These are phyloP conservation scores for Carettochelys insculpta DNA, from an alignment of 2,113 vertebrate species.

Conservation along the genomic window DNA sequence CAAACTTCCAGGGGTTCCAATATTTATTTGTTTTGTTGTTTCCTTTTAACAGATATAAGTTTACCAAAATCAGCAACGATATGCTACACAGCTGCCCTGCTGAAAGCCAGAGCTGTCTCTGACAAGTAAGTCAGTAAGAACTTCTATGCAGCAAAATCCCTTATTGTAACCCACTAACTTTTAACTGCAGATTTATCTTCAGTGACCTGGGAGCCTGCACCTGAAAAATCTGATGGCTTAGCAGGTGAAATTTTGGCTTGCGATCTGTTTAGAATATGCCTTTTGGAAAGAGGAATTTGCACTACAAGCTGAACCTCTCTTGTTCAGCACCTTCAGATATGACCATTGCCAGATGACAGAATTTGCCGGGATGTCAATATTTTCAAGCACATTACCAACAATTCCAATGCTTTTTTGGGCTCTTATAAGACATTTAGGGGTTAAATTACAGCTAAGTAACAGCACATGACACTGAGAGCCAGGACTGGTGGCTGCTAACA, in stretches of 20 bases:
- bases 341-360: too few relatives aligned
- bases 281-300: not conserved
- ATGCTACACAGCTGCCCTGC: conserved; percentile 98
- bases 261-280: not conserved
- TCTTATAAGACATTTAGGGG: too few relatives aligned
- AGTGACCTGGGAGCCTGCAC: conserved; percentile 51
- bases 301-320: too few relatives aligned
- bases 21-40: conserved; percentile 68
- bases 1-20: conserved; percentile 3
- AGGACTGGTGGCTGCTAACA: too few relatives aligned
- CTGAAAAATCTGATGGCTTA: conserved; percentile 33
- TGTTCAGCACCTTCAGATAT: too few relatives aligned
- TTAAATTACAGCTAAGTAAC: too few relatives aligned
- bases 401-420: too few relatives aligned
- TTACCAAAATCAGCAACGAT: conserved; percentile 99
- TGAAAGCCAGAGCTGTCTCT: conserved; percentile 98
- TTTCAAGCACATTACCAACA: too few relatives aligned
- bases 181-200: conserved; percentile 60
- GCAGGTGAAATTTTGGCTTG: conserved; percentile 48
- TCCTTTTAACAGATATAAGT: conserved; percentile 91
- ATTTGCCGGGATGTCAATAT: too few relatives aligned
- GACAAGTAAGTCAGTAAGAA: conserved; percentile 93
- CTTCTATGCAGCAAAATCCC: conserved; percentile 31
- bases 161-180: not conserved
- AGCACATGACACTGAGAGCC: too few relatives aligned